Evolutionary conservation across 2,797 vertebrate species (phyloP), one percentile per base, ranked within the genome.

Genomic region (Myripristis murdjan): DNA sequence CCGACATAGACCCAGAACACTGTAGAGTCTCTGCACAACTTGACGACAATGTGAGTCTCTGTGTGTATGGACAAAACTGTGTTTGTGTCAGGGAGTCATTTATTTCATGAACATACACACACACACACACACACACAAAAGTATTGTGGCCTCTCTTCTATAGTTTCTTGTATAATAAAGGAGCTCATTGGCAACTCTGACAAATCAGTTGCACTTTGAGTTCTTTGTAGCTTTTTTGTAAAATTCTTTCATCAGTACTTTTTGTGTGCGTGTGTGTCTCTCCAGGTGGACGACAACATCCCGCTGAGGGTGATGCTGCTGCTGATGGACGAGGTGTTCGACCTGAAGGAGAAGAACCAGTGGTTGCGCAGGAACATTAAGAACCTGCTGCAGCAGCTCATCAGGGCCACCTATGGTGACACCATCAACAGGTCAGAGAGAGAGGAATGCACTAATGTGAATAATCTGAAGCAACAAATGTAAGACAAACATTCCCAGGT

Each of bases 341-440:
- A 99, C 91, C 94, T 98, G 43, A 98, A 99, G 88, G 98, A 99
- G 93, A 96, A 97, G 89, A 98, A 99, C 93, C 97, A 99, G 77
- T 98, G 97, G 98, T 92, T 99, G 86, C 95, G 97, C 83, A 96
- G 98, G 86, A 99, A 98, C 91, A 98, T 99, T n/a, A 99, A 98
- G 92, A 98, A 99, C 84, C 93, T 99, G 55, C 96, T 99, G 64
- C 98, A 99, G 74, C 98, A 99, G 75, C 96, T 99, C 79, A 98
- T 99, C 88, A 95, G 96, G 90, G 97, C 94, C 77, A 98, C 97
- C 2, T 98, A 98, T 10, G 97, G 97, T 67, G 97, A 99, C 91
- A 99, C 97, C 48, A 98, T 99, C 87, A 99, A 99, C 88, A 97
- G 97, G 98, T 99, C 39, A 71, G 79, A 59, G 3, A 39, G 37